Evolutionary conservation across 2,888 invertebrate genomes (phyloP).

Genomic region (Watsonalla cultraria): DNA sequence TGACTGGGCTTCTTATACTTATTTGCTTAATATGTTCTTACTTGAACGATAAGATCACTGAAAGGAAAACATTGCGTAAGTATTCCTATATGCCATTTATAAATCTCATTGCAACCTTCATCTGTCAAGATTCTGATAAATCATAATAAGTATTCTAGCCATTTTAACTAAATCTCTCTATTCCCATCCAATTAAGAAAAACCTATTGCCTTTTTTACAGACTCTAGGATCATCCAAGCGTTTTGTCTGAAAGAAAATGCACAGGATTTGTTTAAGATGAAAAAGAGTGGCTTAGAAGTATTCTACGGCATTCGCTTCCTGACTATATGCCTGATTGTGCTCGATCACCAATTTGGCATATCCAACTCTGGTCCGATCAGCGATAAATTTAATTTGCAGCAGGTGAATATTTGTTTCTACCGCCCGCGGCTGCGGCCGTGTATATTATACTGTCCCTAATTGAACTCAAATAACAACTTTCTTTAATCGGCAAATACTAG

Average conservation of each 20-base stretch:
- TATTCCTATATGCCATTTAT: not conserved
- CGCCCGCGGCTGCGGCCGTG: no score
- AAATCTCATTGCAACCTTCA: not conserved
- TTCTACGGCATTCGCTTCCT: slow-evolving; percentile 79
- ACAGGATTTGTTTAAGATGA: slow-evolving; percentile 44
- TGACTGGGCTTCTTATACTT: slow-evolving; percentile 21
- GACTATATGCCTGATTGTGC: slow-evolving; percentile 75
- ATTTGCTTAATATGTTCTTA: slow-evolving; percentile 44
- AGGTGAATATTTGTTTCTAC: slow-evolving; percentile 44
- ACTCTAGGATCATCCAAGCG: slow-evolving; percentile 32
- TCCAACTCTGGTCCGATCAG: slow-evolving; percentile 73
- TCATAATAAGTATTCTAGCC: no score
- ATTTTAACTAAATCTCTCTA: no score
- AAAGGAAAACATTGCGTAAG: slow-evolving; percentile 25
- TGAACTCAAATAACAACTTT: no score
- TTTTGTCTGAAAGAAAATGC: slow-evolving; percentile 61
- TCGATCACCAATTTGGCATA: slow-evolving; percentile 77
- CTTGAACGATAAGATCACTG: slow-evolving; percentile 25
- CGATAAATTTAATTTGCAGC: slow-evolving; percentile 75
- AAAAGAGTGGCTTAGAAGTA: slow-evolving; percentile 60
- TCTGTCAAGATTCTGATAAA: no score
- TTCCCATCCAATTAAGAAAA: no score
- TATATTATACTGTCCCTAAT: no score
- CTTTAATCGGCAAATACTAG: no score
- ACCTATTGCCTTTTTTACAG: no score